Base-by-base conservation (phyloP, 2,888 invertebrate genomes). In the Ochlodes sylvanus region DNA sequence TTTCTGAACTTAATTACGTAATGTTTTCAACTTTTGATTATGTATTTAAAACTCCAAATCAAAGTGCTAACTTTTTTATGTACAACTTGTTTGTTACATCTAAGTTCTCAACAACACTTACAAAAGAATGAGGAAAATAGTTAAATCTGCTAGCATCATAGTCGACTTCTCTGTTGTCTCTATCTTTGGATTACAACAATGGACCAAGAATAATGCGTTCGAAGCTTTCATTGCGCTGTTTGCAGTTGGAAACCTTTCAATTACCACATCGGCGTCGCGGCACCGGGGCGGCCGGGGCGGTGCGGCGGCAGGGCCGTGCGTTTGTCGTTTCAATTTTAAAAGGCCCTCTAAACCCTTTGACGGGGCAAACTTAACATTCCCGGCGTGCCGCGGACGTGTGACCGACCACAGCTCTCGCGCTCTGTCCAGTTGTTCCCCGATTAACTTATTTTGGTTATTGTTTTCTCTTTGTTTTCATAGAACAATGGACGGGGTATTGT, bases 311-410 rank as follows among this genome's bases (percentile, higher is more conserved):
- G 27, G 27, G 27, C 27, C 2, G 81, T 80, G 78, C 89, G 85
- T 90, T 89, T 90, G 87, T 88, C 87, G 84, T 89, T 89, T 89
- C 87, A 87, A 91, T 90, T 92, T 88, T 83, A 81, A 86, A 88
- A 89, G 83, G 85, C 85, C 85, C 87, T 88, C 85, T 77, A 80
- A 85, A 80, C 84, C 85, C 87, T 90, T 88, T 87, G 89, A 85
- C 84, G 81, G 79, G 82, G 73, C 82, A 79, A 85, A 86, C 83
- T 89, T 88, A 82, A 86, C 89, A 90, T 92, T 87, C 90, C 83
- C 78, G 63, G 77, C 86, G 85, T 90, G 82, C 88, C 86, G 76
- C 75, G 82, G 76, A 79, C 85, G 88, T 85, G 87, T 85, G 80
- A 86, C 83, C 70, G 70, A 68, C 71, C 71, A 44, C 57, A 15